Conservation (phyloP, 2,888 invertebrate genomes). For the Euclidia mi region DNA sequence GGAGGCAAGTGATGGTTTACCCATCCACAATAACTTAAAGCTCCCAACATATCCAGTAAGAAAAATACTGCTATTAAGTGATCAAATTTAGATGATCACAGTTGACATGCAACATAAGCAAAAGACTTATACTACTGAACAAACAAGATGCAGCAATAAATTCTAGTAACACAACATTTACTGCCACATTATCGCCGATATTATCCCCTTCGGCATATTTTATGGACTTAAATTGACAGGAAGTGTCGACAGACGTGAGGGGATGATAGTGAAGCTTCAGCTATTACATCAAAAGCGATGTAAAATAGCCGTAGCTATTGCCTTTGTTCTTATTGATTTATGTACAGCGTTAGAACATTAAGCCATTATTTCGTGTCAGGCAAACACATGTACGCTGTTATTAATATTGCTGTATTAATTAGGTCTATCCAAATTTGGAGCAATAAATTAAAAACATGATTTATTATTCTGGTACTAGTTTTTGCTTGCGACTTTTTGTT, state of each 20-base stretch:
- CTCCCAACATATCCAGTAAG: no score
- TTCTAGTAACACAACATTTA: constrained; percentile 11
- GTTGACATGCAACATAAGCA: no score
- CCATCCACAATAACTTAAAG: no score
- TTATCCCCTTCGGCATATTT: constrained; percentile 35
- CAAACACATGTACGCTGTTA: neutral
- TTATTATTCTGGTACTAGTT: no score
- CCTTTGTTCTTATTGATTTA: constrained; percentile 10
- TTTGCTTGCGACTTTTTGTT: no score
- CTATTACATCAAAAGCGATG: constrained; percentile 24
- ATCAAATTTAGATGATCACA: no score
- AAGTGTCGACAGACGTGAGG: constrained; percentile 28
- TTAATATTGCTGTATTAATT: neutral
- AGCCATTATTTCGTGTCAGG: neutral
- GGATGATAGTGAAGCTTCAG: constrained; percentile 36
- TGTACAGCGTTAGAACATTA: neutral
- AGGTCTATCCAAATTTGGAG: neutral
- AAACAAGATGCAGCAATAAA: no score
- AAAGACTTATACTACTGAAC: no score
- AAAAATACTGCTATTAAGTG: no score
- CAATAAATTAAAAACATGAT: no score
- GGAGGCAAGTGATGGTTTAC: no score
- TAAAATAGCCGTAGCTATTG: constrained; percentile 11
- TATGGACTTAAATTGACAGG: constrained; percentile 51
- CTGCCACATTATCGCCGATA: constrained; percentile 19